Conservation (phyloP, 1,140 invertebrate genomes). For the Adoxophyes honmai region DNA sequence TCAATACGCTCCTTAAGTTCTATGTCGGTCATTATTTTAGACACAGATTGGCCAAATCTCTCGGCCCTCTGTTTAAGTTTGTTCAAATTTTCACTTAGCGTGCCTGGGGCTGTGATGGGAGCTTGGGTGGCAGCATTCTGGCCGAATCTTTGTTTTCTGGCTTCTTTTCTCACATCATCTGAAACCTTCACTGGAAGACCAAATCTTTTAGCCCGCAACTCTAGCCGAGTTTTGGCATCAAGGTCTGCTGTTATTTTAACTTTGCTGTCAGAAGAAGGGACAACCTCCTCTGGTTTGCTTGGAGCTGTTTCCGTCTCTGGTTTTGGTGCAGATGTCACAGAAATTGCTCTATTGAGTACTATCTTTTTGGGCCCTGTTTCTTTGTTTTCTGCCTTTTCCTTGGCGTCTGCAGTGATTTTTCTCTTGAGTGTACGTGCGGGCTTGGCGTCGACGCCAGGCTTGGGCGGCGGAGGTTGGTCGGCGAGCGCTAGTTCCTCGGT, state of each 20-base stretch:
- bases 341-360: slow-evolving; percentile 82
- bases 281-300: slow-evolving; percentile 39
- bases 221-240: slow-evolving; percentile 83
- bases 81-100: slow-evolving; percentile 75
- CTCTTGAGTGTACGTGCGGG: slow-evolving; percentile 54
- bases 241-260: slow-evolving; percentile 79
- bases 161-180: slow-evolving; percentile 80
- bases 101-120: slow-evolving; percentile 46
- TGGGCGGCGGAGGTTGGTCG: slow-evolving; percentile 38
- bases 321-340: slow-evolving; percentile 62
- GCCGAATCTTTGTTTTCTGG: slow-evolving; percentile 82
- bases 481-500: slow-evolving; percentile 66
- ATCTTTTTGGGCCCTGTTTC: slow-evolving; percentile 76
- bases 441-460: slow-evolving; percentile 40
- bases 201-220: slow-evolving; percentile 89
- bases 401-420: slow-evolving; percentile 55
- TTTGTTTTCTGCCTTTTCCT: slow-evolving; percentile 45
- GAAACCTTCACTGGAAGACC: slow-evolving; percentile 80
- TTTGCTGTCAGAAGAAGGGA: slow-evolving; percentile 34
- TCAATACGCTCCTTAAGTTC: slow-evolving; percentile 82
- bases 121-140: slow-evolving; percentile 33
- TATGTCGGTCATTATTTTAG: slow-evolving; percentile 81
- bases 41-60: slow-evolving; percentile 86
- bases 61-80: slow-evolving; percentile 85
- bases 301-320: slow-evolving; percentile 27